phyloP scores from a whole-genome alignment of 2,113 vertebrate species.

The Thinocorus orbignyianus region DNA sequence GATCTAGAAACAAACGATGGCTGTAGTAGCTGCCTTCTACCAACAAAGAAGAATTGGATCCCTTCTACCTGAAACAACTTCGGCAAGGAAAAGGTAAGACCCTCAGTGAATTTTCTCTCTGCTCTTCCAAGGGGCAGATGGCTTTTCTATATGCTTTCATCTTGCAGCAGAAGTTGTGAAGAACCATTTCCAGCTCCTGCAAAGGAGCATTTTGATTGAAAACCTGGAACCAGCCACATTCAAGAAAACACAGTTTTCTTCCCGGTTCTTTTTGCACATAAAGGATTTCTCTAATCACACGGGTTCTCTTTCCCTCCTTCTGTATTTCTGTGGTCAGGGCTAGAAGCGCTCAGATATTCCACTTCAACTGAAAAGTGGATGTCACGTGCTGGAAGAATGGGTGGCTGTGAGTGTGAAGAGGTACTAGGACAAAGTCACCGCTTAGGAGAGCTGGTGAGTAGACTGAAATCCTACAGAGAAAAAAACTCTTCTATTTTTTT shows the following conservation, averaged over 20 bases:
- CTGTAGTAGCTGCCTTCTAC: background rate
- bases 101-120: background rate
- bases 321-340: background rate
- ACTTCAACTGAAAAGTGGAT: background rate
- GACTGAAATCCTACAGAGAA: background rate
- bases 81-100: background rate
- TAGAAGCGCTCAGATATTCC: background rate
- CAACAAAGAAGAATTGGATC: background rate
- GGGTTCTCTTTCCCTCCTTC: background rate
- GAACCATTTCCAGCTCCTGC: background rate
- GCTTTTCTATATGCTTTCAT: background rate
- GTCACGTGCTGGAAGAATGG: background rate
- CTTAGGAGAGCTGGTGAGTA: background rate
- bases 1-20: background rate
- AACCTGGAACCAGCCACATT: background rate
- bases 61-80: background rate
- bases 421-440: background rate
- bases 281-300: background rate
- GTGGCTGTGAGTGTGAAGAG: background rate
- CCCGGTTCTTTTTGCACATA: background rate
- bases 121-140: background rate
- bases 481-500: background rate
- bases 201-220: background rate
- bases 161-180: background rate
- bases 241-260: background rate